A percentile compares a stretch with the other conserved stretches of the same genome.
Conservation (phyloP, 2,888 invertebrate genomes). For the Conops quadrifasciatus region DNA sequence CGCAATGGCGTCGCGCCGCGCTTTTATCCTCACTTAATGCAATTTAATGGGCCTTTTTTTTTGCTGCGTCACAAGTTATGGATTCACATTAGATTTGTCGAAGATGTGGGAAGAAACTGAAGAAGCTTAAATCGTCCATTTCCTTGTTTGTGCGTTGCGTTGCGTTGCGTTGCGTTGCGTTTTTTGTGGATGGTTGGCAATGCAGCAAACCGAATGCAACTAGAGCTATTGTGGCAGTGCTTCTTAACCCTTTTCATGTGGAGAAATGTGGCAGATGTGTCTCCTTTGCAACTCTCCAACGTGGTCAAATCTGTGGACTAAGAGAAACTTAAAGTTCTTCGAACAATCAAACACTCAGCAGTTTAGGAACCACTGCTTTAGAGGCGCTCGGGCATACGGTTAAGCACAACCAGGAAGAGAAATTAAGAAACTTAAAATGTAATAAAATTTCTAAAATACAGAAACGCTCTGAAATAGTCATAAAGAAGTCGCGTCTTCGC, state of each 20-base stretch:
- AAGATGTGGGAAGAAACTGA: constrained; percentile 29
- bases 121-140: constrained; percentile 22
- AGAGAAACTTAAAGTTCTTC: no score
- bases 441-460: background rate
- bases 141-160: background rate
- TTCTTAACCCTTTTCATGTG: no score
- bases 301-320: no score
- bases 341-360: no score
- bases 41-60: constrained; percentile 23
- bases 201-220: background rate
- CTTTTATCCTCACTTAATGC: constrained; percentile 24
- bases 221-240: background rate
- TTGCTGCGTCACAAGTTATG: constrained; percentile 35
- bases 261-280: no score
- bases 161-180: background rate
- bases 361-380: no score
- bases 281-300: no score
- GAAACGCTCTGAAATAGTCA: no score
- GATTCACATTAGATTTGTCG: constrained; percentile 34
- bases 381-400: no score
- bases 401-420: background rate
- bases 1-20: background rate
- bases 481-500: no score
- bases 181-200: background rate
- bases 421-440: constrained; percentile 6